Evolutionary conservation across 2,888 invertebrate species (phyloP).

Genomic region (Trachelus tabidus): DNA sequence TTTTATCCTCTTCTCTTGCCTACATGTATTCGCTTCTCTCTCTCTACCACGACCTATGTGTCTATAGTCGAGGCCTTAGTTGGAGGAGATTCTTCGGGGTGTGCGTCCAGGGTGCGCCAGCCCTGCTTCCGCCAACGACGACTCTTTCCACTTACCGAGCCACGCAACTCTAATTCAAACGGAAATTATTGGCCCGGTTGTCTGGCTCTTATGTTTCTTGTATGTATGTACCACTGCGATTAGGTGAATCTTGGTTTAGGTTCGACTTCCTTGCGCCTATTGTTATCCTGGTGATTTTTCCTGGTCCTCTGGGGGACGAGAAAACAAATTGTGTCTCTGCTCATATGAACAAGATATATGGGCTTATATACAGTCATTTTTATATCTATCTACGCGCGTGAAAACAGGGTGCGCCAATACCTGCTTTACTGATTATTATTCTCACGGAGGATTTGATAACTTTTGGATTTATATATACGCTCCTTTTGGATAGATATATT

Average conservation of each 20-base stretch:
- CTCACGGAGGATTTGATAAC: not conserved
- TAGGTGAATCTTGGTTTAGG: not conserved
- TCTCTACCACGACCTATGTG: not conserved
- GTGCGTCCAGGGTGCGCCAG: conserved; percentile 20
- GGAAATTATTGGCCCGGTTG: not conserved
- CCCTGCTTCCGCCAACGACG: conserved; percentile 9
- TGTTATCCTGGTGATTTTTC: not conserved
- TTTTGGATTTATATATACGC: not conserved
- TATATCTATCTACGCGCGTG: not conserved
- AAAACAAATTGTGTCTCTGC: not conserved
- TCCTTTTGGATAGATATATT: not conserved
- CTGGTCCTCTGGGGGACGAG: not conserved
- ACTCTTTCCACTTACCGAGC: conserved; percentile 16
- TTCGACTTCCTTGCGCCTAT: not conserved
- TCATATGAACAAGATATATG: not conserved
- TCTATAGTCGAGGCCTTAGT: not conserved
- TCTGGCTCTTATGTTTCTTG: not conserved
- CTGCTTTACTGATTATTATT: not conserved
- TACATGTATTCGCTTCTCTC: conserved; percentile 4
- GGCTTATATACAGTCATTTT: not conserved
- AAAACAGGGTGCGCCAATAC: not conserved
- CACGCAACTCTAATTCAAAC: conserved; percentile 1
- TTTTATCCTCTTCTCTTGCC: conserved; percentile 10
- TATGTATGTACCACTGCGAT: not conserved
- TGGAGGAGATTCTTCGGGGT: conserved; percentile 20